Base-by-base conservation (phyloP, 1,140 invertebrate genomes). In the Mya arenaria region DNA sequence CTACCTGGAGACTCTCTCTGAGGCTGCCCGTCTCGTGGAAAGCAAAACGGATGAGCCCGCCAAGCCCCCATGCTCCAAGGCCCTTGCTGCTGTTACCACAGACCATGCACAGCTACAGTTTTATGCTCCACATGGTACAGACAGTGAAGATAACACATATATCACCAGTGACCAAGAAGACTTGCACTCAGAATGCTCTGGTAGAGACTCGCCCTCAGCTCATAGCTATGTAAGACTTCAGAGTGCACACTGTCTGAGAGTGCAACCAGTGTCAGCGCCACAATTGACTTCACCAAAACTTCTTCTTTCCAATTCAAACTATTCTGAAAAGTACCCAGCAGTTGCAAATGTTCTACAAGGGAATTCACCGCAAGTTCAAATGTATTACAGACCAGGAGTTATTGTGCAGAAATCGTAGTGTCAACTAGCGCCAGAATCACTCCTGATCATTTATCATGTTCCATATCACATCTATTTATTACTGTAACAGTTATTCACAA, bases 1-100 rank as follows among this genome's bases (percentile, higher is more conserved):
- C 89, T 99, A 99, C 92, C 94, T 99, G 79, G 97, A 99, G 91
- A 99, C 98, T 1, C 99, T 99, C 82, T 97, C 99, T 10, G 98
- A 99, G 91, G 98, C 98, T 32, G 99, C 99, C 86, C 95, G 98
- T 44, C 98, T 98, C 89, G 93, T 99, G 74, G 98, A 99, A 92
- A 98, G 98, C 8, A 97, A 98, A 91, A 80, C 85, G 19, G 79
- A 85, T 4, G 69, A 66, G 44, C 72, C 34, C 44, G 55, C 37
- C 44, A 72, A 36, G 56, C 44, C 37, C 19, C 56, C 72, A 34
- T 32, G 48, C 32, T 39, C 56, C 0, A 55, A 71, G 19, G 25
- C 34, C 19, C 65, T n/a, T n/a, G n/a, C n/a, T n/a, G n/a, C n/a
- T n/a, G n/a, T 65, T 25, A 37, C 75, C 0, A 58, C 73, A 17